Conservation (phyloP, 2,113 vertebrate species). For the Tyrannus savana region DNA sequence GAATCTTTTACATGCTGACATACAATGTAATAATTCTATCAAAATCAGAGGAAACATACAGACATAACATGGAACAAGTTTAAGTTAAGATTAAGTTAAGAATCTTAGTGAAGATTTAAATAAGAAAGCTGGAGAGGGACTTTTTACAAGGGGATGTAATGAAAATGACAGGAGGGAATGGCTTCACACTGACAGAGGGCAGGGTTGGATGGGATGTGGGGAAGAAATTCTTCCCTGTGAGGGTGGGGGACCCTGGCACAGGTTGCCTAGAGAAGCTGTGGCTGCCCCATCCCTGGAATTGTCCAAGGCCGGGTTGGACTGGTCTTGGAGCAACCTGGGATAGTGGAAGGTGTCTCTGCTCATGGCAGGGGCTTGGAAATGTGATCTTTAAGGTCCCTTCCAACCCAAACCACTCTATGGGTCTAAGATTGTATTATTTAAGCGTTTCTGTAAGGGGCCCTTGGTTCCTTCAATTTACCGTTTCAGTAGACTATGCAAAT, state of each 20-base stretch:
- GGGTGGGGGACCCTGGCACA: background rate
- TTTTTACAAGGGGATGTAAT: background rate
- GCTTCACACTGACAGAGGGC: background rate
- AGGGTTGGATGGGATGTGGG: accelerated
- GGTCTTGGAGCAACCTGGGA: background rate
- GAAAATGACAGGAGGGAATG: background rate
- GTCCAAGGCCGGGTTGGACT: background rate
- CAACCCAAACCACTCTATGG: background rate
- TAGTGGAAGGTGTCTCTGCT: background rate
- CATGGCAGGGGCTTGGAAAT: too few species aligned
- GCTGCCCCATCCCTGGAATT: background rate
- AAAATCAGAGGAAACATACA: slow-evolving; percentile 29
- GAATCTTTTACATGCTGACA: slow-evolving; percentile 2
- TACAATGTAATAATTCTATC: slow-evolving; percentile 33
- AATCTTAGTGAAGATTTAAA: background rate
- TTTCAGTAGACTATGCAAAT: slow-evolving; percentile 42
- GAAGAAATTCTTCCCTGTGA: background rate
- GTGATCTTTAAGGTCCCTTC: background rate
- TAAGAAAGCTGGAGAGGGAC: background rate
- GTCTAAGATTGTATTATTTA: background rate
- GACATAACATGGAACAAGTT: background rate
- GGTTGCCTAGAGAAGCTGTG: background rate
- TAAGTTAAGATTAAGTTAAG: background rate
- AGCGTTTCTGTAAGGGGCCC: background rate
- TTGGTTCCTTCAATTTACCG: background rate